Evolutionary conservation across 2,113 vertebrate genomes (phyloP).

Genomic region (Paradoxurus hermaphroditus): DNA sequence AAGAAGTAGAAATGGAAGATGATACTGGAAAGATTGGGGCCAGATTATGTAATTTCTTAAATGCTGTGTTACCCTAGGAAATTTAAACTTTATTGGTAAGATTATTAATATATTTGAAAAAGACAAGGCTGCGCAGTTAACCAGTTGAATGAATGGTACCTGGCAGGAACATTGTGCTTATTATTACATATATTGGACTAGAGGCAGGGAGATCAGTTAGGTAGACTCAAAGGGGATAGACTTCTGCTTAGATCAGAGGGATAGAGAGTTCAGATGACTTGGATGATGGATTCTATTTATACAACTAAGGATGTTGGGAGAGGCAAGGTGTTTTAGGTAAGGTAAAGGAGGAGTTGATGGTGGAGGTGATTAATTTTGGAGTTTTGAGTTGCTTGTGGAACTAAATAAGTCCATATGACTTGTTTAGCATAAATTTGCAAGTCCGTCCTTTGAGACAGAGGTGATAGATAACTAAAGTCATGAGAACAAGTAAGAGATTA

Average conservation of each 20-base stretch:
- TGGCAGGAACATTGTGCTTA: not conserved
- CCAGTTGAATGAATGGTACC: not conserved
- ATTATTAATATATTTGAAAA: slow-evolving; percentile 24
- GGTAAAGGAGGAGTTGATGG: not conserved
- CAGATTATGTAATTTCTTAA: not conserved
- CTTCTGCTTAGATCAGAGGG: not conserved
- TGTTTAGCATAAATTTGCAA: not conserved
- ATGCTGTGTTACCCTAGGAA: not conserved
- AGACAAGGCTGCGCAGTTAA: not conserved
- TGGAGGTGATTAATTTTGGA: not conserved
- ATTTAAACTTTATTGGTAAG: not conserved
- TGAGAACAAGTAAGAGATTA: not conserved
- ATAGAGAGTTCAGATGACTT: not conserved
- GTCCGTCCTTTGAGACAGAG: not conserved
- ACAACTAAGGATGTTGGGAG: not conserved
- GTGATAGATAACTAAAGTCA: not conserved
- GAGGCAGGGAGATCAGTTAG: not conserved
- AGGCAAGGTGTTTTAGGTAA: not conserved
- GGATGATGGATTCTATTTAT: not conserved
- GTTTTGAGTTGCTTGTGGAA: not conserved
- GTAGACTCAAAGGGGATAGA: not conserved
- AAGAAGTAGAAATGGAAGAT: not conserved
- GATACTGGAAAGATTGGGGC: not conserved
- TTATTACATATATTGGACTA: not conserved
- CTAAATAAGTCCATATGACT: not conserved